phyloP scores from a whole-genome alignment of 2,797 vertebrate species.

The Zalophus californianus region DNA sequence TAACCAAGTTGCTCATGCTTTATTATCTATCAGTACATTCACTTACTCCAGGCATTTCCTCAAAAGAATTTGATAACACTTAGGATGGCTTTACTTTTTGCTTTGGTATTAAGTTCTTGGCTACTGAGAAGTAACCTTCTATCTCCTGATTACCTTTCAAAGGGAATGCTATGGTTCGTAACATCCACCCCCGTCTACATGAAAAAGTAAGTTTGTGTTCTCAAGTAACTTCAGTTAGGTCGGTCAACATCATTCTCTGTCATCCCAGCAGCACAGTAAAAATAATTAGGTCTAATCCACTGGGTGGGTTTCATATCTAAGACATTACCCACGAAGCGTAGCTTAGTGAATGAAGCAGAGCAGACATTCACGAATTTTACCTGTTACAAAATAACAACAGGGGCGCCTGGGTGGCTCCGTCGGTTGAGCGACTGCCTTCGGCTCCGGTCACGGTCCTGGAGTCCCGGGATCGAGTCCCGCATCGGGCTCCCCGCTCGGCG shows the following conservation, averaged over 20 bases:
- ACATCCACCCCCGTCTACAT: not conserved
- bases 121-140: not conserved
- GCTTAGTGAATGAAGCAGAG: not conserved
- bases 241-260: not conserved
- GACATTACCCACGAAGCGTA: not conserved
- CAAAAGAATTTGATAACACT: not conserved
- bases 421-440: no score
- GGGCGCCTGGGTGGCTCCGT: no score
- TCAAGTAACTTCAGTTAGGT: not conserved
- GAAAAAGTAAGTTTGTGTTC: not conserved
- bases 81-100: not conserved
- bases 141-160: not conserved
- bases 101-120: not conserved
- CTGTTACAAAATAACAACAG: not conserved
- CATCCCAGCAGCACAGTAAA: not conserved
- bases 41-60: not conserved
- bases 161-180: not conserved
- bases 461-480: no score
- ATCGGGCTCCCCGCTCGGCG: no score
- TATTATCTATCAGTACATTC: not conserved
- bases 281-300: not conserved
- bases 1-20: not conserved
- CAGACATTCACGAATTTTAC: not conserved
- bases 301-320: not conserved
- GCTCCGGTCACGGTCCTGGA: no score